Conservation (phyloP, 2,113 vertebrate genomes). For the Crypturellus undulatus region DNA sequence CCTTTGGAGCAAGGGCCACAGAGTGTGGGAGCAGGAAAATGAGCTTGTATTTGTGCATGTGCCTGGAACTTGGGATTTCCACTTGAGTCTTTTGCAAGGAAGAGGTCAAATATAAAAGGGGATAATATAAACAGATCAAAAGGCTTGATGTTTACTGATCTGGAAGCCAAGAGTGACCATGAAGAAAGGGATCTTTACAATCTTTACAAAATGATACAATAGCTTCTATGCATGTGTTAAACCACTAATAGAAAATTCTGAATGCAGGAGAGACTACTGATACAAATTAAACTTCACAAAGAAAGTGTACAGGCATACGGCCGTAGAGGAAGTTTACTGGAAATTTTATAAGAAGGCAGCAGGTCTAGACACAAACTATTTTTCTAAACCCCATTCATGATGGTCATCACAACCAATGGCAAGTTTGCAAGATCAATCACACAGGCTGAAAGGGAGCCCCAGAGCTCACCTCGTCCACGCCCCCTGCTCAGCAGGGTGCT, state of each 20-base stretch:
- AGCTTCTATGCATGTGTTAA: neutral
- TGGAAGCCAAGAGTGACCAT: neutral
- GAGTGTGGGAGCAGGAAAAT: neutral
- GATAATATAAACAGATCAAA: neutral
- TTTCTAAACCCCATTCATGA: neutral
- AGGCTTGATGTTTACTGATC: neutral
- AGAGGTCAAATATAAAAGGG: neutral
- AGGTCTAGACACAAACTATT: slow-evolving; percentile 17
- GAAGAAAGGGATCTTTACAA: neutral
- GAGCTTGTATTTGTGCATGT: neutral
- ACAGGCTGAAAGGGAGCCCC: neutral
- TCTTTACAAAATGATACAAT: slow-evolving; percentile 4
- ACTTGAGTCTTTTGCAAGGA: neutral
- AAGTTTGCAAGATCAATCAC: neutral
- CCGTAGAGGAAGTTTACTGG: slow-evolving; percentile 42
- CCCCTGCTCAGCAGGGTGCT: neutral
- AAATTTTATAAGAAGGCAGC: slow-evolving; percentile 20
- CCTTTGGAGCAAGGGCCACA: neutral
- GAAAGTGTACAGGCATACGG: neutral
- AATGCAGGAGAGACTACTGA: neutral
- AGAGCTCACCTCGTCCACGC: neutral
- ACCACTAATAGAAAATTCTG: slow-evolving; percentile 5
- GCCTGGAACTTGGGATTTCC: neutral
- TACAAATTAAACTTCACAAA: neutral
- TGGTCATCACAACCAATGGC: neutral